Conservation (phyloP, 1,140 invertebrate species). For the Teleopsis dalmanni region DNA sequence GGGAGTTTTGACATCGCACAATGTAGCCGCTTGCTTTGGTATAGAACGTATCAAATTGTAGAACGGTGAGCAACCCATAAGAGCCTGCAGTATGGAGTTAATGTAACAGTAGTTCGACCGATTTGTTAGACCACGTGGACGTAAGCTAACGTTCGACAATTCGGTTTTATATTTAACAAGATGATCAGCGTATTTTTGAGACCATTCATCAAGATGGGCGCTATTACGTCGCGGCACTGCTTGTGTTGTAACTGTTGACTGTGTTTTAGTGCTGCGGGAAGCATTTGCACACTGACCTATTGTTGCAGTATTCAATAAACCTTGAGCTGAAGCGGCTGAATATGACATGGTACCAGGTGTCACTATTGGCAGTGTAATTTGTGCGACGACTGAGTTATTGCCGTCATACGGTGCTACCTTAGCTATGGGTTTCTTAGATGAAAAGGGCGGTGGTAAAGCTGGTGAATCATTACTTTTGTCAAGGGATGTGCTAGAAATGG, state of each 20-base stretch:
- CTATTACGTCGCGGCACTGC: slow-evolving; percentile 11
- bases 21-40: slow-evolving; percentile 50
- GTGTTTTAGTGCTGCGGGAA: neutral
- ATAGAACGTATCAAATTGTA: slow-evolving; percentile 78
- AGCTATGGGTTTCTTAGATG: slow-evolving; percentile 47
- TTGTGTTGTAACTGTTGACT: slow-evolving; percentile 1
- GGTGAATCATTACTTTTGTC: slow-evolving; percentile 21
- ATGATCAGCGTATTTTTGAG: slow-evolving; percentile 56
- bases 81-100: slow-evolving; percentile 83
- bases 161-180: slow-evolving; percentile 64
- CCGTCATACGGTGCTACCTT: slow-evolving; percentile 52
- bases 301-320: slow-evolving; percentile 16
- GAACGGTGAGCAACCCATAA: slow-evolving; percentile 87
- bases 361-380: slow-evolving; percentile 28
- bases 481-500: slow-evolving; percentile 12
- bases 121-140: slow-evolving; percentile 83
- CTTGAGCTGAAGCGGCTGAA: slow-evolving; percentile 40
- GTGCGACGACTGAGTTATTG: slow-evolving; percentile 22
- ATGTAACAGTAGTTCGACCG: slow-evolving; percentile 93
- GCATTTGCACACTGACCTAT: no score
- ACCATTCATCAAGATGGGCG: slow-evolving; percentile 34
- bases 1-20: slow-evolving; percentile 66
- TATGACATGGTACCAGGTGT: slow-evolving; percentile 40
- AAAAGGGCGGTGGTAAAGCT: slow-evolving; percentile 25
- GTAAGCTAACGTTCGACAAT: slow-evolving; percentile 62